A percentile compares a stretch with the other conserved stretches of the same genome.
Conservation (phyloP, 2,888 invertebrate genomes). For the Malthinus seriepunctatus region DNA sequence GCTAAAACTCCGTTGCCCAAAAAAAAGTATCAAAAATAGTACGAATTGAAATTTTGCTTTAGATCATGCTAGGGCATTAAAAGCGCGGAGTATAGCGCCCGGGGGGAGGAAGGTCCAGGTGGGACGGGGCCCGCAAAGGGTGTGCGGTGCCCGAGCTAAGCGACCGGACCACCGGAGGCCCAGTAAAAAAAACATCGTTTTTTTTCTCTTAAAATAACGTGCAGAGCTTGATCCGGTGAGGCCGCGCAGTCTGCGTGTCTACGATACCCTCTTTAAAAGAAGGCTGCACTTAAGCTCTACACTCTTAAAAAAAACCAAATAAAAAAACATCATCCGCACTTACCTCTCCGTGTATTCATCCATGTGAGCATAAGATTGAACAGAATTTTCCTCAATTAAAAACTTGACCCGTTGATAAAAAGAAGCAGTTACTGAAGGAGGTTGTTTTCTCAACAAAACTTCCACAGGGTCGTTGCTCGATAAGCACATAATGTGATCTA, state of each 20-base stretch:
- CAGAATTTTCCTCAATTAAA: constrained; percentile 97
- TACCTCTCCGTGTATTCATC: constrained; percentile 99
- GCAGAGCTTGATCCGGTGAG: constrained; percentile 49
- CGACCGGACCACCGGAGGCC: constrained; percentile 37
- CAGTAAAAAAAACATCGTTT: constrained; percentile 41
- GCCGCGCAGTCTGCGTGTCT: constrained; percentile 44
- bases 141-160: constrained; percentile 55
- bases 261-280: constrained; percentile 33
- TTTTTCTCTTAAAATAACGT: constrained; percentile 38
- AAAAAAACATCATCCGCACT: constrained; percentile 54
- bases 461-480: constrained; percentile 96
- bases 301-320: constrained; percentile 33
- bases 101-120: constrained; percentile 39
- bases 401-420: constrained; percentile 98
- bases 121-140: constrained; percentile 48
- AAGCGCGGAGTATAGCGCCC: constrained; percentile 32
- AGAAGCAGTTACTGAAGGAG: constrained; percentile 94
- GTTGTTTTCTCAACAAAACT: constrained; percentile 93
- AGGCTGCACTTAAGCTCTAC: constrained; percentile 41
- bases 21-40: neutral
- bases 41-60: neutral
- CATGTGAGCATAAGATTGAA: constrained; percentile 97
- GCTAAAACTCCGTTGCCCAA: constrained; percentile 52
- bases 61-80: constrained; percentile 17
- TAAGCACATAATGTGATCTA: constrained; percentile 92